These are phyloP conservation scores for Anolis carolinensis DNA, from an alignment of 2,113 vertebrate species.

Conservation along the genomic window DNA sequence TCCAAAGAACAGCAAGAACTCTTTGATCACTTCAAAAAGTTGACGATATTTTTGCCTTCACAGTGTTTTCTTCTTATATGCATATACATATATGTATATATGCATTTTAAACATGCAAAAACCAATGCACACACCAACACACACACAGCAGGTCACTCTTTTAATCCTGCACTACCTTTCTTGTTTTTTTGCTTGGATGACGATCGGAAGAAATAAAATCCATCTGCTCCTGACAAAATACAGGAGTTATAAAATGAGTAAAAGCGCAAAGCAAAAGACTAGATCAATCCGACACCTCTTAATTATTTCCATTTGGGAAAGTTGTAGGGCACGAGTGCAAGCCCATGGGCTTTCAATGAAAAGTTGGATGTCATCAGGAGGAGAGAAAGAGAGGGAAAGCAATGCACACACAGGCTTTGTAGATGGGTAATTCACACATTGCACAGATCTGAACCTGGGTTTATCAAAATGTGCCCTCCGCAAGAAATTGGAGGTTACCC, in stretches of 20 bases:
- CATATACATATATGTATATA: not conserved
- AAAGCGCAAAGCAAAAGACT: constrained; percentile 33
- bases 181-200: constrained; percentile 90
- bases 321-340: constrained; percentile 29
- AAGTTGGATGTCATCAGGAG: constrained; percentile 20
- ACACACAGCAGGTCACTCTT: constrained; percentile 24
- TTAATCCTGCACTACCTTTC: constrained; percentile 82
- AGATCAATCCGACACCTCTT: constrained; percentile 38
- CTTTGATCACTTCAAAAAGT: not conserved
- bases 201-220: constrained; percentile 90
- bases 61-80: constrained; percentile 49
- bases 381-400: not conserved
- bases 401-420: not conserved
- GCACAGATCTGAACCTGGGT: not conserved
- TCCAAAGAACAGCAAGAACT: constrained; percentile 15
- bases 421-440: not conserved
- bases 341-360: constrained; percentile 31
- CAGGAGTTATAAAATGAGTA: constrained; percentile 49
- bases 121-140: constrained; percentile 7
- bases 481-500: not conserved
- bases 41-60: constrained; percentile 71
- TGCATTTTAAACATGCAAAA: not conserved
- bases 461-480: not conserved
- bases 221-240: constrained; percentile 85
- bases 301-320: constrained; percentile 42